A percentile compares a stretch with the other conserved stretches of the same genome.
phyloP scores from a whole-genome alignment of 1,140 invertebrate genomes.

The Drosophila simulans region DNA sequence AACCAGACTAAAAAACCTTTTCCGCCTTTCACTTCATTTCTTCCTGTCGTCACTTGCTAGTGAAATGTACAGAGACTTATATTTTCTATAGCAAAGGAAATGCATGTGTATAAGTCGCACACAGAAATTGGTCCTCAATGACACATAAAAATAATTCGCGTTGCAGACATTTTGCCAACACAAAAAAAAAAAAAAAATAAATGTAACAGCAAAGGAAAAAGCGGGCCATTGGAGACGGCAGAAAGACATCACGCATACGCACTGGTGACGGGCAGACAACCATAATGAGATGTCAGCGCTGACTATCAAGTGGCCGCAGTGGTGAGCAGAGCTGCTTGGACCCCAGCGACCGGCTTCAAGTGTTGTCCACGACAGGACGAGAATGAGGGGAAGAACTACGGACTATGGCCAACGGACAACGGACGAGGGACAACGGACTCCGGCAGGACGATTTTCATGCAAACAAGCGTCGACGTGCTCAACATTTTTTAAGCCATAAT shows the following conservation, averaged over 20 bases:
- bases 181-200: constrained; percentile 7
- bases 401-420: not conserved
- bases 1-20: not conserved
- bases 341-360: constrained; percentile 75
- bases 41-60: not conserved
- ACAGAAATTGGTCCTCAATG: constrained; percentile 73
- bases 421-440: not conserved
- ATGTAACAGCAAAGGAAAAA: not conserved
- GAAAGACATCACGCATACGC: constrained; percentile 74
- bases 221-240: not conserved
- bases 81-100: constrained; percentile 22
- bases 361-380: constrained; percentile 39
- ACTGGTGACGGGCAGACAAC: constrained; percentile 66
- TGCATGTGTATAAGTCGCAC: constrained; percentile 20
- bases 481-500: constrained; percentile 83
- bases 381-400: constrained; percentile 20
- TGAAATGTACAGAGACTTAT: constrained; percentile 21
- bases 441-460: constrained; percentile 51
- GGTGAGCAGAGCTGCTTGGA: constrained; percentile 50
- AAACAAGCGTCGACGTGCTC: constrained; percentile 75
- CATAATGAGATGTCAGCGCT: constrained; percentile 81
- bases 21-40: not conserved
- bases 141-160: constrained; percentile 78
- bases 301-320: constrained; percentile 75
- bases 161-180: constrained; percentile 73